Evolutionary conservation across 2,888 invertebrate genomes (phyloP).

Genomic region (Napeogenes sylphis): DNA sequence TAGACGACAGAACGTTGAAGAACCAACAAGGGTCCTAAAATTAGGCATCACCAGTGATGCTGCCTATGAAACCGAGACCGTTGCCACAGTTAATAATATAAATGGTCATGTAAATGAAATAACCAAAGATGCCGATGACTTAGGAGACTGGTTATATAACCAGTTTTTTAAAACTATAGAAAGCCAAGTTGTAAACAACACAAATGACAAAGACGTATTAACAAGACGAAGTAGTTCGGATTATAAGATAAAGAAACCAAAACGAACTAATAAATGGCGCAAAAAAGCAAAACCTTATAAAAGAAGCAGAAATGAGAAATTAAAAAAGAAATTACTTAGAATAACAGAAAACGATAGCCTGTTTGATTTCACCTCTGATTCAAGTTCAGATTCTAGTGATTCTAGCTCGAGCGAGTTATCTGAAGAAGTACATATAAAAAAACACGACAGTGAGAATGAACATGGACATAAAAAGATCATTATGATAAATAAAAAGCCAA

Average conservation of each 20-base stretch:
- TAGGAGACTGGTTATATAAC: conserved; percentile 69
- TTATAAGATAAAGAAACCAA: conserved; percentile 20
- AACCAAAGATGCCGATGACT: conserved; percentile 56
- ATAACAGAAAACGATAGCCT: conserved; percentile 65
- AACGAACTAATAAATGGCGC: conserved; percentile 23
- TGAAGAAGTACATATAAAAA: conserved; percentile 14
- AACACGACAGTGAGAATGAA: conserved; percentile 35
- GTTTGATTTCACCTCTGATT: conserved; percentile 48
- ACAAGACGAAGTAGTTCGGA: conserved; percentile 49
- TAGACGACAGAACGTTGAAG: conserved; percentile 40
- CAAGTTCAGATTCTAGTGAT: conserved; percentile 35
- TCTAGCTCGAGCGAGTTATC: conserved; percentile 37
- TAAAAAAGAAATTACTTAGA: conserved; percentile 52
- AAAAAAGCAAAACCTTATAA: conserved; percentile 37
- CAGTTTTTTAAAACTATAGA: conserved; percentile 71
- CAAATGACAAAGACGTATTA: conserved; percentile 40
- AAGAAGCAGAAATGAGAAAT: conserved; percentile 33
- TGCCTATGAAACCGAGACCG: conserved; percentile 28
- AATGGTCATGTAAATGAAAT: conserved; percentile 49
- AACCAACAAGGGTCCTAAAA: conserved; percentile 39
- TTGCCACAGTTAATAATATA: conserved; percentile 37
- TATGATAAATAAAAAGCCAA: conserved; percentile 58
- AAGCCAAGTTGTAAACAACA: conserved; percentile 62
- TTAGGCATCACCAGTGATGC: conserved; percentile 12
- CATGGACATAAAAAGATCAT: conserved; percentile 63